A percentile compares a stretch with the other conserved stretches of the same genome.
These are phyloP conservation scores for Poliocrania exsul DNA, from an alignment of 2,797 vertebrate species.

Conservation along the genomic window DNA sequence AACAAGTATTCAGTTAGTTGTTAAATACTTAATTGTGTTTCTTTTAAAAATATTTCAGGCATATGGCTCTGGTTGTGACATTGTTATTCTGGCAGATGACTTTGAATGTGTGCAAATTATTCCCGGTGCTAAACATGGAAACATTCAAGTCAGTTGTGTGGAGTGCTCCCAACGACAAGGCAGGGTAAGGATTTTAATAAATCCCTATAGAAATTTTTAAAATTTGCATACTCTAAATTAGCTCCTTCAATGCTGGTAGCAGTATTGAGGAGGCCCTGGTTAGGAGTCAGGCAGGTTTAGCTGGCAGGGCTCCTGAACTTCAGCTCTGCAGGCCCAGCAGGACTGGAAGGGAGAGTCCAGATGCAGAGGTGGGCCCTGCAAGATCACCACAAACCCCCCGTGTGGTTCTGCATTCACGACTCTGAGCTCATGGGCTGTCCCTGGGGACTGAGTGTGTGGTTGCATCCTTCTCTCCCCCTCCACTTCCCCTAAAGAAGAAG, in stretches of 20 bases:
- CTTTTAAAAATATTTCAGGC: slow-evolving; percentile 80
- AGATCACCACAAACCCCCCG: not conserved
- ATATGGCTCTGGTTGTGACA: slow-evolving; percentile 97
- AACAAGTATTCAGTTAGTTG: not conserved
- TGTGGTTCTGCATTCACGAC: not conserved
- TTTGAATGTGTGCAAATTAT: slow-evolving; percentile 99
- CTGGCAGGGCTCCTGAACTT: not conserved
- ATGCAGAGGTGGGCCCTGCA: not conserved
- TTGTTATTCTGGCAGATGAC: slow-evolving; percentile 94
- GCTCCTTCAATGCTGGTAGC: not conserved
- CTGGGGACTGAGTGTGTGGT: not conserved
- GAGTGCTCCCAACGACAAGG: slow-evolving; percentile 96
- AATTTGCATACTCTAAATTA: not conserved
- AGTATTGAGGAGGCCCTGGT: not conserved
- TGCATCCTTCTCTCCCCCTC: not conserved
- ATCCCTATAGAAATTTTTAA: not conserved
- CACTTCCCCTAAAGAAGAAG: not conserved
- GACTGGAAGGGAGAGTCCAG: not conserved
- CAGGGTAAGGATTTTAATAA: slow-evolving; percentile 85
- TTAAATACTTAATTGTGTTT: not conserved
- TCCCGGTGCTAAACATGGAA: slow-evolving; percentile 98
- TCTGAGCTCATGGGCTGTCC: not conserved
- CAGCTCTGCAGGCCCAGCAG: not conserved
- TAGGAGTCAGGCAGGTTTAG: not conserved
- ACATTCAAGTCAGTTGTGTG: slow-evolving; percentile 99